These are phyloP conservation scores for Agrochola circellaris DNA, from an alignment of 2,888 invertebrate genomes.

Conservation along the genomic window DNA sequence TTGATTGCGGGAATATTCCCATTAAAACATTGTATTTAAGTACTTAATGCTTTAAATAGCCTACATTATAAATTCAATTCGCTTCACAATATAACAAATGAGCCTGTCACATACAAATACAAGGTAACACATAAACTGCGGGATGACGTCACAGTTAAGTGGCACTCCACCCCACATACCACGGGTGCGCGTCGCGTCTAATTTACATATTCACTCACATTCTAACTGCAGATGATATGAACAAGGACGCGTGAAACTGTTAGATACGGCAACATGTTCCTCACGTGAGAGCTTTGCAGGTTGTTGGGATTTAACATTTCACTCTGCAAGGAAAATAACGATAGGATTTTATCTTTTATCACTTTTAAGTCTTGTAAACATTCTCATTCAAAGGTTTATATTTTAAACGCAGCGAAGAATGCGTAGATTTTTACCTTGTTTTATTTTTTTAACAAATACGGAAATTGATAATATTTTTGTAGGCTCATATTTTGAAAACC, in stretches of 20 bases:
- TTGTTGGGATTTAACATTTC: not conserved
- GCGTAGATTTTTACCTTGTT: not conserved
- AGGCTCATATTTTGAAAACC: not conserved
- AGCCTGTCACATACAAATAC: slow-evolving; percentile 1
- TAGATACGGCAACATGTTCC: slow-evolving; percentile 8
- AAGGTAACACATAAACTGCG: slow-evolving; percentile 5
- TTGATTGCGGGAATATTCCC: no score
- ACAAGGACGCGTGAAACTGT: slow-evolving; percentile 16
- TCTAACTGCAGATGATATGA: slow-evolving; percentile 3
- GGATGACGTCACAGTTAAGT: slow-evolving; percentile 24
- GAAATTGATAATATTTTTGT: not conserved
- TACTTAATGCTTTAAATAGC: no score
- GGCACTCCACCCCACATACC: not conserved
- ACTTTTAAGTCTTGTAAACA: not conserved
- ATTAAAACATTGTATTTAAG: no score
- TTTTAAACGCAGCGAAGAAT: not conserved
- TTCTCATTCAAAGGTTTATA: not conserved
- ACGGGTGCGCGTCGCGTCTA: not conserved
- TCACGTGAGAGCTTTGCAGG: not conserved
- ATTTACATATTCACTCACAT: slow-evolving; percentile 36
- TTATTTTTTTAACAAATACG: not conserved
- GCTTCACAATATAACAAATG: not conserved
- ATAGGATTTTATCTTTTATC: not conserved
- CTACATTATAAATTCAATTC: slow-evolving; percentile 6
- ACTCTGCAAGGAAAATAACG: not conserved